Percentiles rank a stretch among this genome's conserved stretches.
These are phyloP conservation scores for Laticauda colubrina DNA, from an alignment of 2,113 vertebrate species.

Conservation along the genomic window DNA sequence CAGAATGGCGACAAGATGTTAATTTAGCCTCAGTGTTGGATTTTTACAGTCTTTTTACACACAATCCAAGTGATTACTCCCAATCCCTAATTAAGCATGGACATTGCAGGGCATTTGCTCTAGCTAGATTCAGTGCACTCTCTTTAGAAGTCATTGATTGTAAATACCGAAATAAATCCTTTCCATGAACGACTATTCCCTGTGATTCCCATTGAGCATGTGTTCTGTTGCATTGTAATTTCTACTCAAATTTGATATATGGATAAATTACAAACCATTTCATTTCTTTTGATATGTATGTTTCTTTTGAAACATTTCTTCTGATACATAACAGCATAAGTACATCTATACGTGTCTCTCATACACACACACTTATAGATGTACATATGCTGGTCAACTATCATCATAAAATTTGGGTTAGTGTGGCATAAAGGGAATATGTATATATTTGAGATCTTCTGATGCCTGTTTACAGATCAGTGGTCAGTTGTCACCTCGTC, in stretches of 20 bases:
- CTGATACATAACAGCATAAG: no score
- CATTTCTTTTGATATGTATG: neutral
- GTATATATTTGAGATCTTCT: neutral
- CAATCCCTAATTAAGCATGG: neutral
- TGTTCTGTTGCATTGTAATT: neutral
- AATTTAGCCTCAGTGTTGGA: neutral
- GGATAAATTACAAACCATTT: neutral
- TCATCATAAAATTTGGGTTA: neutral
- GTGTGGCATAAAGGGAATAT: neutral
- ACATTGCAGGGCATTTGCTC: neutral
- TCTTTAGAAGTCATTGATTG: neutral
- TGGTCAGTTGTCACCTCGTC: constrained; percentile 85
- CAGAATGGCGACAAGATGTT: neutral
- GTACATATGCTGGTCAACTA: neutral
- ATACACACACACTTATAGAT: neutral
- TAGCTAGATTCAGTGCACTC: neutral
- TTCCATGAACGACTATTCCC: neutral
- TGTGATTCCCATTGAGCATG: neutral
- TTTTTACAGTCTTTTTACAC: neutral
- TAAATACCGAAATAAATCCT: neutral
- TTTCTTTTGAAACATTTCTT: no score
- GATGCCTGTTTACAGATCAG: constrained; percentile 71
- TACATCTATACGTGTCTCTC: no score
- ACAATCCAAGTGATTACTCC: neutral
- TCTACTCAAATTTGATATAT: neutral